A percentile compares a stretch with the other conserved stretches of the same genome.
These are phyloP conservation scores for Anguilla marmorata DNA, from an alignment of 2,797 vertebrate species.

Conservation along the genomic window DNA sequence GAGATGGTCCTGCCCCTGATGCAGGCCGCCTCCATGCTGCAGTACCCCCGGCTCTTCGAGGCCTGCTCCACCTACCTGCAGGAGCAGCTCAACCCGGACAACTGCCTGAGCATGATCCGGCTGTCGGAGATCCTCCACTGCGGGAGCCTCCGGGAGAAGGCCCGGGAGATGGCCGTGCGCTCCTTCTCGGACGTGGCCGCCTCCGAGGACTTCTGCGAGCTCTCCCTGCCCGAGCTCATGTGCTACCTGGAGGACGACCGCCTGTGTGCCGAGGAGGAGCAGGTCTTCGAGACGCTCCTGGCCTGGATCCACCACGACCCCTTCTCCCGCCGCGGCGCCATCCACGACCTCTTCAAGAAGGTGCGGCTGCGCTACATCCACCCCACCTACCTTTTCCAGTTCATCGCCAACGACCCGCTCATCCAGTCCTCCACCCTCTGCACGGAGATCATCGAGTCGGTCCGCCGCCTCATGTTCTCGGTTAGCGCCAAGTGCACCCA, in stretches of 20 bases:
- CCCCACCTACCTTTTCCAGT: conserved; percentile 94
- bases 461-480: conserved; percentile 82
- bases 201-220: conserved; percentile 87
- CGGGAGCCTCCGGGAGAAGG: conserved; percentile 76
- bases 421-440: conserved; percentile 87
- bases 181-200: conserved; percentile 83
- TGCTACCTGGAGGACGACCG: conserved; percentile 88
- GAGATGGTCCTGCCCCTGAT: conserved; percentile 82
- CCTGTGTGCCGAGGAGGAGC: conserved; percentile 90
- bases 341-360: conserved; percentile 86
- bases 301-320: conserved; percentile 90
- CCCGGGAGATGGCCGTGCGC: conserved; percentile 83
- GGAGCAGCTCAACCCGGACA: conserved; percentile 82
- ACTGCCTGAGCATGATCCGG: conserved; percentile 89
- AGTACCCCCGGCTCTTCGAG: conserved; percentile 84
- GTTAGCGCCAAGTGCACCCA: conserved; percentile 61
- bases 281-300: conserved; percentile 90
- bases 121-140: conserved; percentile 85
- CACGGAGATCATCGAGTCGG: conserved; percentile 82
- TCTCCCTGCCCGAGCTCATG: conserved; percentile 81
- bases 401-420: conserved; percentile 85
- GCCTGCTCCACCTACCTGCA: conserved; percentile 89
- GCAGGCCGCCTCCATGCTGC: conserved; percentile 88
- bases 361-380: conserved; percentile 90
- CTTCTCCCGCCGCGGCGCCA: conserved; percentile 71